Percentiles rank a stretch among this genome's conserved stretches.
phyloP scores from a whole-genome alignment of 2,888 invertebrate species.

The Limnephilus lunatus region DNA sequence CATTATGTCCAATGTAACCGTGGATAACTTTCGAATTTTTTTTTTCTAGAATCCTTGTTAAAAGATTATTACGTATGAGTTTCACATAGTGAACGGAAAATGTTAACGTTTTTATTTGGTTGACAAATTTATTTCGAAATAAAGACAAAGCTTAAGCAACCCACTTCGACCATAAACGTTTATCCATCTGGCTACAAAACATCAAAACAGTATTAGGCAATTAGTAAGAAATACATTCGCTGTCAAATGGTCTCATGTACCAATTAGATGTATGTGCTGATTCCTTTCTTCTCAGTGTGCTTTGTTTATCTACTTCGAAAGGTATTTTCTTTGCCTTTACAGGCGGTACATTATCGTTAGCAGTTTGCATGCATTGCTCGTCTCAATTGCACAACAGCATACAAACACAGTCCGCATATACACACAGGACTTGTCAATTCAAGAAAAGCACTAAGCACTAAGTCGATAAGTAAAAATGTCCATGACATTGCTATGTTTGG shows the following conservation, averaged over 20 bases:
- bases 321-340: neutral
- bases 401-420: neutral
- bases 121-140: neutral
- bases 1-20: too few species aligned
- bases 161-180: neutral
- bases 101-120: neutral
- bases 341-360: constrained; percentile 21
- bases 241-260: neutral
- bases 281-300: neutral
- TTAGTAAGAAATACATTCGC: neutral
- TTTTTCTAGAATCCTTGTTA: neutral
- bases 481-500: neutral
- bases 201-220: neutral
- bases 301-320: neutral
- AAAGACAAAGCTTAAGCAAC: neutral
- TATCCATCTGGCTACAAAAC: neutral
- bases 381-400: constrained; percentile 18
- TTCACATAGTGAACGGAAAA: neutral
- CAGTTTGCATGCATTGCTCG: constrained; percentile 32
- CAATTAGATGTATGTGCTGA: neutral
- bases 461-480: neutral
- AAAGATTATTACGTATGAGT: neutral
- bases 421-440: neutral
- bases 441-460: neutral
- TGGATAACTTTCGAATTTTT: neutral